Base-by-base conservation (phyloP, 2,888 invertebrate species). In the Aplocera efformata region DNA sequence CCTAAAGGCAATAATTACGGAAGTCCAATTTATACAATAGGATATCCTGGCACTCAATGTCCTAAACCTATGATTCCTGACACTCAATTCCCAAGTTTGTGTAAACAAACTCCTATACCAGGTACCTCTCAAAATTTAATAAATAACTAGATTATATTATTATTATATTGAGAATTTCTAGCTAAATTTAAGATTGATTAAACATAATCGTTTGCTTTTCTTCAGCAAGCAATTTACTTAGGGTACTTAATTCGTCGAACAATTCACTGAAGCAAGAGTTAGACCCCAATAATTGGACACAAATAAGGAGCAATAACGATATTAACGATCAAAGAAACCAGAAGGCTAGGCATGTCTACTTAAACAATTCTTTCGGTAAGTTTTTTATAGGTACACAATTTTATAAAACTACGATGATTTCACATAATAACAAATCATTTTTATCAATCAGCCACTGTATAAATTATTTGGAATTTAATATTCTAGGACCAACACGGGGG, bases 1-100 rank as follows among this genome's bases (percentile, higher is more conserved):
- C 79, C 85, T 0, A 73, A 61, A 40, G 86, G 85, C 1, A 88
- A 86, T 47, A 38, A 63, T 24, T 59, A 73, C 11, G 72, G 76
- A 1, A 74, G 72, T 41, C 79, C 83, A 5, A 60, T 86, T 0
- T 88, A 84, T 42, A 58, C 64, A 1, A 67, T 83, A 41, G 86
- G 86, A 31, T 71, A 65, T 31, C 68, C 85, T 0, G 75, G 68
- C 7, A 81, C 82, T 4, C 83, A 83, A 36, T 86, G 86, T 50
- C 48, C 56, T 4, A 53, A 55, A 3, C 54, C 63, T 10, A 70
- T 60, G 59, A 24, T 35, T 5, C 62, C 68, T 1, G 78, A 83
- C 42, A 10, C 37, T 1, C 39, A 39, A 25, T 78, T 55, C 47
- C 53, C 56, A 29, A 76, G 76, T 1, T 62, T 85, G 78, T 55